phyloP scores from a whole-genome alignment of 2,797 vertebrate genomes.

The Siniperca undulata region DNA sequence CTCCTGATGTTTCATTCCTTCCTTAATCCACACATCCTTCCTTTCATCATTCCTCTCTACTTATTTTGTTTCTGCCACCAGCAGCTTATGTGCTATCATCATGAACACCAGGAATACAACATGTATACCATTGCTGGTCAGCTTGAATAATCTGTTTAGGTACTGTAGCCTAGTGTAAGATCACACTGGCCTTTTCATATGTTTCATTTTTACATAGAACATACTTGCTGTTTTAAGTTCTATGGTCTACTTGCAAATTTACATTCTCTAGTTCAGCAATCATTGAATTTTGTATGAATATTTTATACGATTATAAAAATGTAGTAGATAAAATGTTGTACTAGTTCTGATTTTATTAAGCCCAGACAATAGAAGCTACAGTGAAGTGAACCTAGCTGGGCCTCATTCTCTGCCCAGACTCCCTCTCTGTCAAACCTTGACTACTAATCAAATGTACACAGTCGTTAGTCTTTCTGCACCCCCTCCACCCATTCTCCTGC shows the following conservation, averaged over 20 bases:
- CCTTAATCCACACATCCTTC: slow-evolving; percentile 23
- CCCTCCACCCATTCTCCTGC: neutral
- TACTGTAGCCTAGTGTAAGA: neutral
- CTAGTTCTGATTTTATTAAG: slow-evolving; percentile 3
- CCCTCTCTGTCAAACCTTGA: neutral
- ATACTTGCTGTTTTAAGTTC: neutral
- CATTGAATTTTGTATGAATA: slow-evolving; percentile 12
- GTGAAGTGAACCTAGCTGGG: neutral
- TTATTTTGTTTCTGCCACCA: slow-evolving; percentile 43
- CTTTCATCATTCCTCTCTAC: slow-evolving; percentile 24
- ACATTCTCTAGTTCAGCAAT: neutral
- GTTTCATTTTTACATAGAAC: neutral
- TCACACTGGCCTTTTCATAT: neutral
- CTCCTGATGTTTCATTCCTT: neutral
- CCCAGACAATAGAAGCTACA: neutral
- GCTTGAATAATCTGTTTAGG: slow-evolving; percentile 17
- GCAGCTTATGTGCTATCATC: slow-evolving; percentile 30
- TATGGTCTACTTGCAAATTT: neutral
- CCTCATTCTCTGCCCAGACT: neutral
- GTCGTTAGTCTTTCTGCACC: neutral
- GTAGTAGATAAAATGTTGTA: neutral
- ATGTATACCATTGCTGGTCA: slow-evolving; percentile 25
- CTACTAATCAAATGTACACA: neutral
- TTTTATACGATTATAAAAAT: slow-evolving; percentile 16
- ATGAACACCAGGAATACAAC: slow-evolving; percentile 18